Percentiles rank a stretch among this genome's conserved stretches.
Evolutionary conservation across 2,797 vertebrate genomes (phyloP).

Genomic region (Botia almorhae): DNA sequence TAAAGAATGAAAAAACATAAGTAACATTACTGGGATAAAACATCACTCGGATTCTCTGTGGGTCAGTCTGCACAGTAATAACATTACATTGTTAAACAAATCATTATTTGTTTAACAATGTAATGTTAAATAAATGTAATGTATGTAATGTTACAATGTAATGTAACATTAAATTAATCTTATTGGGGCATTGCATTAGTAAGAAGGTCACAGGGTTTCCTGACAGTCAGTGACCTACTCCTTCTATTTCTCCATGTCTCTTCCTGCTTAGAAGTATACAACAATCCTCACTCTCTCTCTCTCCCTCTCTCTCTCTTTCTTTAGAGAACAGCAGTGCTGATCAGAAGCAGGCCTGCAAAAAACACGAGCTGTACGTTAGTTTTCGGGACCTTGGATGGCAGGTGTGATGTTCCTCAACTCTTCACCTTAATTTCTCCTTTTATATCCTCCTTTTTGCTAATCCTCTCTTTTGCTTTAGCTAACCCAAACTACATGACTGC

Average conservation of each 20-base stretch:
- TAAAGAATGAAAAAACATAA: background rate
- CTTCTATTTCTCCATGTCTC: background rate
- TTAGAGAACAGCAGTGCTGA: slow-evolving; percentile 96
- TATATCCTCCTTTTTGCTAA: background rate
- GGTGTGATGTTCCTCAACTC: slow-evolving; percentile 76
- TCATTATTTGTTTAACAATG: too few species aligned
- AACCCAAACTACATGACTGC: background rate
- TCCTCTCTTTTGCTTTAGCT: background rate
- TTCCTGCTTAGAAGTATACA: background rate
- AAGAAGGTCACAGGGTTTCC: slow-evolving; percentile 25
- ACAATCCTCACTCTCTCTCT: slow-evolving; percentile 7
- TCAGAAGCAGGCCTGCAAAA: slow-evolving; percentile 97
- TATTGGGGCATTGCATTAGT: background rate
- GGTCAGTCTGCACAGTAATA: slow-evolving; percentile 37
- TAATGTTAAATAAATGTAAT: too few species aligned
- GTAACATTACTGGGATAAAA: background rate
- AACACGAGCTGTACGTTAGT: slow-evolving; percentile 96
- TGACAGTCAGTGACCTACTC: slow-evolving; percentile 79
- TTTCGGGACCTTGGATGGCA: slow-evolving; percentile 99
- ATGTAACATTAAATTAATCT: slow-evolving; percentile 26
- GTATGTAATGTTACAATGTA: too few species aligned
- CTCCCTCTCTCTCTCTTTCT: slow-evolving; percentile 27
- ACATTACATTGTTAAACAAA: background rate
- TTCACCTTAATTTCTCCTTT: background rate
- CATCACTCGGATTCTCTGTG: slow-evolving; percentile 19